Conservation (phyloP, 2,113 vertebrate genomes). For the Trematomus loennbergii region DNA sequence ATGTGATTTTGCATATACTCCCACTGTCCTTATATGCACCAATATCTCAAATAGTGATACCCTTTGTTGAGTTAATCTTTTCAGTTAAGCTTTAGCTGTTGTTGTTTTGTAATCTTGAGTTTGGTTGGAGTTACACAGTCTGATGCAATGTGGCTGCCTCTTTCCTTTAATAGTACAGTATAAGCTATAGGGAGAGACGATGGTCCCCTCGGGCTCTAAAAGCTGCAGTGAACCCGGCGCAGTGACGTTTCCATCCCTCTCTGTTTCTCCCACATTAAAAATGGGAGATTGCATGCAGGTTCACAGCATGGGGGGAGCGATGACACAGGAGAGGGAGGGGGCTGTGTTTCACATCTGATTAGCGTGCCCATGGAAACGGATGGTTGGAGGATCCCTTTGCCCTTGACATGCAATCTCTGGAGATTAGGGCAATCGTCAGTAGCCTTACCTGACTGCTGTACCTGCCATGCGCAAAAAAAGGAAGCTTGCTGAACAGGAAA, state of each 20-base stretch:
- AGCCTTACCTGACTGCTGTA: slow-evolving; percentile 61
- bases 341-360: slow-evolving; percentile 77
- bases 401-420: slow-evolving; percentile 75
- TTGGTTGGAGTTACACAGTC: slow-evolving; percentile 46
- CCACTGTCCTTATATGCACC: not conserved
- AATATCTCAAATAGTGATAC: not conserved
- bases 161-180: slow-evolving; percentile 68
- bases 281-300: slow-evolving; percentile 66
- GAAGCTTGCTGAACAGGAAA: slow-evolving; percentile 49
- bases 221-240: slow-evolving; percentile 71
- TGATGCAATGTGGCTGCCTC: slow-evolving; percentile 70
- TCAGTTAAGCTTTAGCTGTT: slow-evolving; percentile 21
- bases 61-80: not conserved
- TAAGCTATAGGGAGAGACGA: slow-evolving; percentile 49
- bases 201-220: slow-evolving; percentile 63
- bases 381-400: slow-evolving; percentile 77
- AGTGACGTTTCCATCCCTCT: slow-evolving; percentile 50
- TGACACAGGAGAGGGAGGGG: slow-evolving; percentile 69
- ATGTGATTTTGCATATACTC: not conserved
- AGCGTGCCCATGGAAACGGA: slow-evolving; percentile 81
- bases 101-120: slow-evolving; percentile 40
- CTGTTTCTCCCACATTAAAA: slow-evolving; percentile 63
- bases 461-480: slow-evolving; percentile 53
- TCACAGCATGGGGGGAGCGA: slow-evolving; percentile 69
- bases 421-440: slow-evolving; percentile 71